Conservation (phyloP, 2,888 invertebrate species). For the Siphlonurus alternatus region DNA sequence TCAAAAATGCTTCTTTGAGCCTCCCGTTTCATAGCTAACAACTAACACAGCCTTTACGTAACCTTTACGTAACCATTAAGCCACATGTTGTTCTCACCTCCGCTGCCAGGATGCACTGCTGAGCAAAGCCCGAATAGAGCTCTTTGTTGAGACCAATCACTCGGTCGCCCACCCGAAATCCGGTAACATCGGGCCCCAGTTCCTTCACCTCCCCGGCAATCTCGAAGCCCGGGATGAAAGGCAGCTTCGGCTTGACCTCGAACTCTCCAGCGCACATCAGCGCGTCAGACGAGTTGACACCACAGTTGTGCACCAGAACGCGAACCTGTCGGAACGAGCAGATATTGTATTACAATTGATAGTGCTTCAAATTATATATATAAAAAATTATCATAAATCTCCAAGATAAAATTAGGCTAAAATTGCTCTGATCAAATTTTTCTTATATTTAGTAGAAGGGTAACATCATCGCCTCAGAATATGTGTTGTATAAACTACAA, state of each 20-base stretch:
- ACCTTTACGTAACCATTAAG: too few relatives aligned
- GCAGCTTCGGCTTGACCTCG: slow-evolving; percentile 29
- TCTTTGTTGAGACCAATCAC: slow-evolving; percentile 39
- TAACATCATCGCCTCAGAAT: neutral
- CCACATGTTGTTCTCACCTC: slow-evolving; percentile 11
- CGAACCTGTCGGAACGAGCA: slow-evolving; percentile 32
- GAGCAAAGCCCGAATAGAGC: slow-evolving; percentile 39
- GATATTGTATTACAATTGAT: neutral
- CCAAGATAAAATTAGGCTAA: slow-evolving; percentile 5
- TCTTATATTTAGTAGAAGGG: neutral
- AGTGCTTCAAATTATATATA: neutral
- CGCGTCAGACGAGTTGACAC: slow-evolving; percentile 45
- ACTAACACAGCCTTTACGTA: too few relatives aligned
- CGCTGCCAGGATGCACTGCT: slow-evolving; percentile 34
- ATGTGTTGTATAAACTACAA: too few relatives aligned
- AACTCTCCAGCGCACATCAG: slow-evolving; percentile 33
- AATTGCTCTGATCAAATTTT: neutral
- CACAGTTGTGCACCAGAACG: slow-evolving; percentile 41
- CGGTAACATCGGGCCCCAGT: slow-evolving; percentile 29
- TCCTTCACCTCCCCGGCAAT: slow-evolving; percentile 40
- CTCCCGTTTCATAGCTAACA: too few relatives aligned
- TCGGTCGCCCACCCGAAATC: slow-evolving; percentile 37
- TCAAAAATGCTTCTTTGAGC: too few relatives aligned
- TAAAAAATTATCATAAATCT: neutral
- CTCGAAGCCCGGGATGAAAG: slow-evolving; percentile 48